Base-by-base conservation (phyloP, 2,888 invertebrate genomes). In the Poecilobothrus nobilitatus region DNA sequence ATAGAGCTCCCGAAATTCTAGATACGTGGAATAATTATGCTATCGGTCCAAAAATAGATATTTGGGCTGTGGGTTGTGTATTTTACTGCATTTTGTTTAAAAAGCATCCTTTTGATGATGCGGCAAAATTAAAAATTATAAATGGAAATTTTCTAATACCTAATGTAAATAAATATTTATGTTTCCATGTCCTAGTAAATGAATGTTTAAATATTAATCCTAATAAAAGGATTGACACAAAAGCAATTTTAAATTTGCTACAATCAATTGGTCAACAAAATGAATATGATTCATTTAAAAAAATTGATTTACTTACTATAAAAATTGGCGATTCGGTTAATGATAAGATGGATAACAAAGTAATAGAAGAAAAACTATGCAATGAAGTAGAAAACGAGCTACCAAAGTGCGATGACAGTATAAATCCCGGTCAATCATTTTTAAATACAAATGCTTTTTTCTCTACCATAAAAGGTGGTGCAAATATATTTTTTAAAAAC, bases 1-100 rank as follows among this genome's bases (percentile, higher is more conserved):
- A 99, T 82, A 86, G 99, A 79, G 93, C 98, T 0, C 99, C 99
- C 41, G 99, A 99, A 85, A 96, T 98, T 91, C 85, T 98, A 72
- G 97, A 98, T 79, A 94, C 97, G 6, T 99, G 98, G 92, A 94
- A 91, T 77, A 97, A 99, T 80, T 90, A 91, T 78, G 91, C 91
- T 71, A 95, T 99, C 73, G 95, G 95, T 69, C 88, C 92, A 73
- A 89, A 92, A 64, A 89, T 91, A 2, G 99, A 99, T 82, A 86
- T 97, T 61, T 99, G 99, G 99, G 97, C 98, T 0, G 84, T 99
- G 18, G 99, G 99, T 9, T 99, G 99, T 81, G 88, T 99, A 72
- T 84, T 98, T 18, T 98, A 94, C 80, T 89, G 91, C 66, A 83
- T 99, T 21, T 95, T 97, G 80, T 97, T 91, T 78, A 90, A 93